Evolutionary conservation across 2,888 invertebrate genomes (phyloP), one percentile per base, ranked within the genome.

Genomic region (Xanthorhoe spadicearia): DNA sequence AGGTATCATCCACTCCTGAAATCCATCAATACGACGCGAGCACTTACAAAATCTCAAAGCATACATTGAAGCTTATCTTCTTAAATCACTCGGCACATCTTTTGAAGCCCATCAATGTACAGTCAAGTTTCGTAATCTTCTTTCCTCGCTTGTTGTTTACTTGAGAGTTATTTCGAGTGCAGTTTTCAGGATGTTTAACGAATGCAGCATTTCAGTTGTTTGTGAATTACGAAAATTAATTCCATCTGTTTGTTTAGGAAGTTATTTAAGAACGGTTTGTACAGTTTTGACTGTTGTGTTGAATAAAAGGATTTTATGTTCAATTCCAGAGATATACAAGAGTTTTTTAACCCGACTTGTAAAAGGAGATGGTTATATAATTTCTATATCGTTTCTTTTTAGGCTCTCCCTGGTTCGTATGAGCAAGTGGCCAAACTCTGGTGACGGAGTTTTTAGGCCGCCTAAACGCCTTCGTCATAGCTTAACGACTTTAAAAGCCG

Each of bases 131-230:
- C 53, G 35, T 7, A 28, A 28, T 1, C 52, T n/a, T 4, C 28
- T 1, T 32, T 32, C 2, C 15, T 32, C 9, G 8, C 17, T 2
- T n/a, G 23, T 17, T 60, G 60, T 60, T 46, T 60, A 53, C 43
- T 7, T 49, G 19, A 4, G 48, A 35, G 61, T 38, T 61, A 61
- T 55, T 55, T 55, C 35, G 35, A 38, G 38, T 23, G 55, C 61
- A 35, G 19, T 54, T 38, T 60, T 49, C 19, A 55, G 61, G 61
- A 61, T 61, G 61, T 61, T 50, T 61, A 54, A 53, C 17, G 49
- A 55, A 61, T 55, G 61, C 61, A 55, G 61, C 61, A 55, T 55
- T 53, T 61, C 61, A 23, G 38, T 61, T 55, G 61, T 61, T 61
- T 61, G 49, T 55, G 50, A 55, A 61, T 61, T 54, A 55, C 61